These are phyloP conservation scores for Drosophila gaucha DNA, from an alignment of 2,888 invertebrate species.

Conservation along the genomic window DNA sequence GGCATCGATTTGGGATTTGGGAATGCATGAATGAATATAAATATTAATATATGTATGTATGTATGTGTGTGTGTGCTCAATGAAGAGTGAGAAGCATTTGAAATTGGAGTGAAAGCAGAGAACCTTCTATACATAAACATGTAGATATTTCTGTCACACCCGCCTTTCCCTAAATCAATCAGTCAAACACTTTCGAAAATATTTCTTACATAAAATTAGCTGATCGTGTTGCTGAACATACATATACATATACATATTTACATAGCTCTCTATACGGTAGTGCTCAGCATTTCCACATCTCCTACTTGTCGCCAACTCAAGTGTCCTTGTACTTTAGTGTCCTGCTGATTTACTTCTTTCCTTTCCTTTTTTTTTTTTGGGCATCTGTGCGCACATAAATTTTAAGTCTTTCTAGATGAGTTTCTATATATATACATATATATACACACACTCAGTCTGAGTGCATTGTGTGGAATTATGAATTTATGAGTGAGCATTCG, in stretches of 20 bases:
- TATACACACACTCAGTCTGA: slow-evolving; percentile 7
- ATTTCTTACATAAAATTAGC: slow-evolving; percentile 55
- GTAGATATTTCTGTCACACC: slow-evolving; percentile 20
- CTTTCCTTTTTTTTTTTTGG: slow-evolving; percentile 1
- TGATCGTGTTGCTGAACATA: slow-evolving; percentile 52
- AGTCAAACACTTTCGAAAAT: slow-evolving; percentile 47
- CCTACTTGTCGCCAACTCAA: slow-evolving; percentile 79
- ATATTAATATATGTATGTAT: slow-evolving; percentile 7
- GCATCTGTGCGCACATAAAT: slow-evolving; percentile 74
- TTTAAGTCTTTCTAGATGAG: slow-evolving; percentile 24
- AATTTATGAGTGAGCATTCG: slow-evolving; percentile 55
- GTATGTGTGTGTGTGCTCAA: slow-evolving; percentile 15
- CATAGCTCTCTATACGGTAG: slow-evolving; percentile 23
- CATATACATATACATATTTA: slow-evolving; percentile 4
- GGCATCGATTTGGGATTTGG: slow-evolving; percentile 69
- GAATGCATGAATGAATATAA: slow-evolving; percentile 35
- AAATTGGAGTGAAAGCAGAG: slow-evolving; percentile 47
- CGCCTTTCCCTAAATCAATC: slow-evolving; percentile 70
- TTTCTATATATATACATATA: slow-evolving; percentile 5
- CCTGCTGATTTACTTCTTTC: slow-evolving; percentile 31
- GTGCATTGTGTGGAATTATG: slow-evolving; percentile 41
- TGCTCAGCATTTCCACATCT: slow-evolving; percentile 11
- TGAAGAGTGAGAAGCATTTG: slow-evolving; percentile 58
- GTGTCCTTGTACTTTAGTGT: slow-evolving; percentile 47
- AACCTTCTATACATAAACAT: not conserved